Percentiles rank a stretch among this genome's conserved stretches.
Evolutionary conservation across 2,113 vertebrate species (phyloP).

Genomic region (Colius striatus): DNA sequence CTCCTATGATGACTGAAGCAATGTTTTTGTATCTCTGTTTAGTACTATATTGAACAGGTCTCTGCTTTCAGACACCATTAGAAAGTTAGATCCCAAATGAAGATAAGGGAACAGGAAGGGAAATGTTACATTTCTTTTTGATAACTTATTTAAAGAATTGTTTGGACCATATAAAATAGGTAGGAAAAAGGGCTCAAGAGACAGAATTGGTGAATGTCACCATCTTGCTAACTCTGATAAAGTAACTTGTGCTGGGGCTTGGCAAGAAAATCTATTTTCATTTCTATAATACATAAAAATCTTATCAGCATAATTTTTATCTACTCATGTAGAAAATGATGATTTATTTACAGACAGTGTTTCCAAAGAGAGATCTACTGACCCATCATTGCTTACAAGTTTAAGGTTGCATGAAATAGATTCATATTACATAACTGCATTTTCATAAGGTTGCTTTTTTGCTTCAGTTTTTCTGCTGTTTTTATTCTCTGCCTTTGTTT

Average conservation of each 20-base stretch:
- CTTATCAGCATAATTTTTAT: neutral
- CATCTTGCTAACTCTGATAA: neutral
- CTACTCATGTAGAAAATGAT: neutral
- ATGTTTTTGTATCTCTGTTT: neutral
- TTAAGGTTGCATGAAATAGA: neutral
- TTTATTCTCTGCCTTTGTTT: neutral
- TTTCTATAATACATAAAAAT: neutral
- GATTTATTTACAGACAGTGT: neutral
- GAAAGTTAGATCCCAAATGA: neutral
- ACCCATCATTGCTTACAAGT: neutral
- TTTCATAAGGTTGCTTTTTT: neutral
- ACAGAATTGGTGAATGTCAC: neutral
- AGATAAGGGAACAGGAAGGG: neutral
- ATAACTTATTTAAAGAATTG: neutral
- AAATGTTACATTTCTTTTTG: constrained; percentile 25
- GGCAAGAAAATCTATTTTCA: neutral
- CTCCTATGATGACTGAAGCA: neutral
- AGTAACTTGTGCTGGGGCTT: neutral
- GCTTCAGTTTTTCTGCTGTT: neutral
- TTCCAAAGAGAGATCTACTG: neutral
- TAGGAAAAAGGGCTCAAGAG: neutral
- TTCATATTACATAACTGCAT: neutral
- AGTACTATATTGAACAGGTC: neutral
- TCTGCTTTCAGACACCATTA: neutral
- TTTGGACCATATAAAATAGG: neutral